Percentiles rank a stretch among this genome's conserved stretches.
Evolutionary conservation across 1,140 invertebrate genomes (phyloP).

Genomic region (Aporrectodea caliginosa): DNA sequence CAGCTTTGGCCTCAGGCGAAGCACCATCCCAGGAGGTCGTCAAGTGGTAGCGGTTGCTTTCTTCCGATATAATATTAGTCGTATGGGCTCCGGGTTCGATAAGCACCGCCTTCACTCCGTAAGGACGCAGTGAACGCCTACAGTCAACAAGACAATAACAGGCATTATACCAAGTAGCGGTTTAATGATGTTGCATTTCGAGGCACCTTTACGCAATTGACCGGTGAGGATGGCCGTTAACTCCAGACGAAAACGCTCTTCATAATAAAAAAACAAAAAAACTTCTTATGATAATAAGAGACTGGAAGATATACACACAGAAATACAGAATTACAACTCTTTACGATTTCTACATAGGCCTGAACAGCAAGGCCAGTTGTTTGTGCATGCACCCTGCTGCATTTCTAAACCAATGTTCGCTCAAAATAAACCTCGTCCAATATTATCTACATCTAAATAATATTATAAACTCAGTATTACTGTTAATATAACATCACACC

Average conservation of each 20-base stretch:
- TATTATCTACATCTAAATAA: neutral
- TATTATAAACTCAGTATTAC: neutral
- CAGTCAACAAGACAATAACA: too few relatives aligned
- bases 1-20: neutral
- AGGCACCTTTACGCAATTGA: neutral
- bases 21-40: neutral
- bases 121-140: slow-evolving; percentile 2
- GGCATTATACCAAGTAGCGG: neutral
- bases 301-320: neutral
- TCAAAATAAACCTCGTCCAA: neutral
- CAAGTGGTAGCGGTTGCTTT: neutral
- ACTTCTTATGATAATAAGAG: neutral
- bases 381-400: neutral
- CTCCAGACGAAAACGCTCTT: neutral
- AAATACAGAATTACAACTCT: too few relatives aligned
- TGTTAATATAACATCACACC: slow-evolving; percentile 41
- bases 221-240: neutral
- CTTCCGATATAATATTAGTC: neutral
- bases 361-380: neutral
- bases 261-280: neutral
- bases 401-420: neutral
- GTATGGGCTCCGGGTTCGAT: neutral
- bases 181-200: neutral
- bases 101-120: slow-evolving; percentile 1
- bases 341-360: too few relatives aligned